Base-by-base conservation (phyloP, 1,140 invertebrate genomes). In the Nasonia longicornis region DNA sequence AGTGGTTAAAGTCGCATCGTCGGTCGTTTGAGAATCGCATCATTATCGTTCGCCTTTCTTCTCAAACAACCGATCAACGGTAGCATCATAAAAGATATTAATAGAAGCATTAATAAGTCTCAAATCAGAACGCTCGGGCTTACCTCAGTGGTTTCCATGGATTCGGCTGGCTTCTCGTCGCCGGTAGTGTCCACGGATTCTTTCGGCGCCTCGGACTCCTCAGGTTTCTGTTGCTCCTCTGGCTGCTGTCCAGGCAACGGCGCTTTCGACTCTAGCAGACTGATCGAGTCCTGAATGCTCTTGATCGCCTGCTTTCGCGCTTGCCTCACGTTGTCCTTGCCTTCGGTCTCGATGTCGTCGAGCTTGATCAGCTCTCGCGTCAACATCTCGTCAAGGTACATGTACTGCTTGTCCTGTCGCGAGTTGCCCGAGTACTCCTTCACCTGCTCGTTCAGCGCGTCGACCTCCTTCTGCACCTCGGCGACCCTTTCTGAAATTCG, bases 311-410 rank as follows among this genome's bases (percentile, higher is more conserved):
- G 95, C 88, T 96, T 97, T 26, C 97, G 92, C 0, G 96, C 95
- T 79, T 94, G 93, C 84, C 97, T 92, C 48, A 99, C 95, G 85
- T 96, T 95, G 38, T 98, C 96, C 86, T 96, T 95, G 2, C 97
- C 97, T 81, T 97, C 96, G 0, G 96, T 96, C 86, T 98, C 96
- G 77, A 99, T 96, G 84, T 95, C 95, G 88, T 99, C 98, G 80
- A 98, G 89, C 88, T 97, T 97, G 4, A 98, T 93, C 80, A 98
- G 91, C 87, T 97, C 96, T 66, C 97, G 93, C 1, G 97, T 98
- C 20, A 99, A 90, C 97, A 98, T 98, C 90, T 99, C 97, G 88
- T 98, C 97, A 66, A 98, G 89, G 88, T 95, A 97, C 42, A 96
- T 91, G 86, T 97, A 98, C 77, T 95, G 92, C 89, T 98, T 98